Base-by-base conservation (phyloP, 2,797 vertebrate species). In the Fringilla coelebs region DNA sequence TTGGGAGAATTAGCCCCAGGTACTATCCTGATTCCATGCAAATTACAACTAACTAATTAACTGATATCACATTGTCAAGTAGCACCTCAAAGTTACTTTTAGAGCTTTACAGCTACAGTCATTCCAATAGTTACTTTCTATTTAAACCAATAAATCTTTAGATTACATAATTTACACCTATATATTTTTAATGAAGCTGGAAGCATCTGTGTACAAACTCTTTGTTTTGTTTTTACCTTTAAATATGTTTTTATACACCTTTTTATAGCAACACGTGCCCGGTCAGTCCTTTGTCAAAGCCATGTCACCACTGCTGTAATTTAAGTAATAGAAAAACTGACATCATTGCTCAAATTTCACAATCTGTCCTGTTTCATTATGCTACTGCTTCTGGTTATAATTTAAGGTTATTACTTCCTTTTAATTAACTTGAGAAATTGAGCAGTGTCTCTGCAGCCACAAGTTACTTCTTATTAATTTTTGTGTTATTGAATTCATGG, bases 331-430 rank as follows among this genome's bases (percentile, higher is more conserved):
- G 13, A 85, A 76, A 92, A 81, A 3, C 45, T 41, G 38, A 77
- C 61, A 75, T 65, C 5, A 54, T 19, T 32, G 34, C 38, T 78
- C 29, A 15, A 60, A 67, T 90, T 94, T 62, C 54, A 85, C 46
- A 71, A 46, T 40, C 58, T 66, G 45, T 61, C 29, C 41, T 13
- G 48, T 84, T 94, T 88, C 46, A 85, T 83, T 81, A 91, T 7
- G 18, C 31, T 66, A 51, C 62, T 66, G 61, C 25, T 81, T 72
- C 70, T 68, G 67, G 58, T 78, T 41, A 36, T 48, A 90, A 89
- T 72, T 91, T 76, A 74, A 88, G 20, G 38, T 75, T 94, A 81
- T 75, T 90, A 58, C 7, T 74, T 74, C 26, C 34, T 79, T 94
- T 89, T 77, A 91, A 80, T 70, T 89, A 89, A 72, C 72, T 46